Base-by-base conservation (phyloP, 2,797 vertebrate species). In the Esox lucius region DNA sequence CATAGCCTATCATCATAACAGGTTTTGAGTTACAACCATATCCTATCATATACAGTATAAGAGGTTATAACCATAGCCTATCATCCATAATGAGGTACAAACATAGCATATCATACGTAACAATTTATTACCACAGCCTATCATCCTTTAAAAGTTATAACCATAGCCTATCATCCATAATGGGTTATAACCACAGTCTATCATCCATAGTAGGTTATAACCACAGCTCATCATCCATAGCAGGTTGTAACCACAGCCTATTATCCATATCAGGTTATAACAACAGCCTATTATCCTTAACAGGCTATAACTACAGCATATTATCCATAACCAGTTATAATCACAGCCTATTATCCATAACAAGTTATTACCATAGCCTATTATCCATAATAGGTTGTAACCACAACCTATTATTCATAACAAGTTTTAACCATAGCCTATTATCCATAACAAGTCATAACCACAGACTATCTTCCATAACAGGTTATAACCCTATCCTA, bases 1-100 rank as follows among this genome's bases (percentile, higher is more conserved):
- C 49, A 56, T 8, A 56, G 53, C n/a, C n/a, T n/a, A 22, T 16
- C 0, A 17, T 51, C 48, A 49, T 66, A 67, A 42, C 15, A 24
- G 69, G 75, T 28, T 59, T 31, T 71, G 28, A n/a, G n/a, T 46
- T 42, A 61, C 75, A 66, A 42, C 16, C 51, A 7, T 53, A 53
- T 13, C 49, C 3, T 53, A 5, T 1, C 17, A 19, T n/a, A 0
- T 19, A n/a, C n/a, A n/a, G n/a, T n/a, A 17, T 15, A 51, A 51
- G 48, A 51, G 48, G 13, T 51, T 51, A 51, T 51, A 51, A 5
- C 49, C 49, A 56, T 16, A 56, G 19, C n/a, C n/a, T 56, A 22
- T 51, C 1, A 51, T 51, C 59, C 48, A 49, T 66, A 67, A 42
- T 7, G 17, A 61, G 69, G 5, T 42, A 42, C 9, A 42, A 42